Evolutionary conservation across 1,140 invertebrate species (phyloP), one percentile per base, ranked within the genome.

Genomic region (Megathymus violae): DNA sequence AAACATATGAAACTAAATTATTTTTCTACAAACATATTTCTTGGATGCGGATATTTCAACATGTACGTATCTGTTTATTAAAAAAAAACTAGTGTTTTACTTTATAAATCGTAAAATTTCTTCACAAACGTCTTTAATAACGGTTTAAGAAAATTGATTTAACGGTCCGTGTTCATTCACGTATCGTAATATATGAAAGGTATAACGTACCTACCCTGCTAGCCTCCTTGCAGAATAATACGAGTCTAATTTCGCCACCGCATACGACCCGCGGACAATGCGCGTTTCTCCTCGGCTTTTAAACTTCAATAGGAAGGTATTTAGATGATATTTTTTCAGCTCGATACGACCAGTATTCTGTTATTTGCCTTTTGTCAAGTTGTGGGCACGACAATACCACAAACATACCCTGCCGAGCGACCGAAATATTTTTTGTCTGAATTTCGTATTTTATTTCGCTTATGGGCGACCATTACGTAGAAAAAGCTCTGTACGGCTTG

Each of bases 351-450:
- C 63, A 89, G 73, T 88, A 85, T 90, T 88, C 88, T 85, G 83
- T 89, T 90, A 90, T 89, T 90, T 90, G 86, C 83, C 85, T 78
- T 84, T 90, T 90, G 88, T 89, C 62, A 67, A 73, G 69, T 83
- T 81, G 88, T 89, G 88, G 88, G 88, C 88, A 84, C 88, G 88
- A 90, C 88, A 88, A 85, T 82, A 82, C 86, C 88, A 78, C 88
- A 90, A 88, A 87, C 83, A 87, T 81, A 66, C 79, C 88, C 85
- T 77, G 86, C 86, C 85, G 88, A 64, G 88, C 65, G 74, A 66
- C 82, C 76, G 72, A 83, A 71, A 76, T 76, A 81, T 81, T 88
- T 89, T 90, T 88, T 86, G 74, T 51, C 36, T 46, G 78, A 82
- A 88, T 78, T 87, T 78, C 76, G 85, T 88, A 90, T 89, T 90